Evolutionary conservation across 2,113 vertebrate genomes (phyloP).

Genomic region (Spea bombifrons): DNA sequence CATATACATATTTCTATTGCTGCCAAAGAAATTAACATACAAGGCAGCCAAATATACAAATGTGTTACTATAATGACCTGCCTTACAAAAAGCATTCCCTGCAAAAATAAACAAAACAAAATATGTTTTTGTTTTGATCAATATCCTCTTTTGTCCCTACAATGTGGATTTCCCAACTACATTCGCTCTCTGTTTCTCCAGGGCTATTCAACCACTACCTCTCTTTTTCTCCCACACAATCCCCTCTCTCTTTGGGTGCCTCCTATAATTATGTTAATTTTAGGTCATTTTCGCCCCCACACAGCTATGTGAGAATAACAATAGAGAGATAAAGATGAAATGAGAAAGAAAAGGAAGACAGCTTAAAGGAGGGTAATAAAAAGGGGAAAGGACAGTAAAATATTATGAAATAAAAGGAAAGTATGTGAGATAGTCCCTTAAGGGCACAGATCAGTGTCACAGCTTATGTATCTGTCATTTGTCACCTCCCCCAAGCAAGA

Average conservation of each 20-base stretch:
- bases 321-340: conserved; percentile 16
- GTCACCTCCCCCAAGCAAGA: conserved; percentile 44
- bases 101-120: too few species aligned
- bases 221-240: conserved; percentile 36
- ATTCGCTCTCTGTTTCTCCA: not conserved
- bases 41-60: too few species aligned
- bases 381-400: conserved; percentile 22
- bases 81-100: too few species aligned
- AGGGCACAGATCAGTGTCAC: conserved; percentile 43
- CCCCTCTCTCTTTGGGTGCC: conserved; percentile 20
- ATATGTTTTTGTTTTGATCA: too few species aligned
- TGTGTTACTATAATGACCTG: too few species aligned
- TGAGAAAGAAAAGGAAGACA: conserved; percentile 2
- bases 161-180: too few species aligned
- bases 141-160: too few species aligned
- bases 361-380: not conserved
- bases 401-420: conserved; percentile 15
- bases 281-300: conserved; percentile 48
- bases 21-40: too few species aligned
- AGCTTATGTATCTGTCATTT: conserved; percentile 42
- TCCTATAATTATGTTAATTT: conserved; percentile 48
- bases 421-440: conserved; percentile 26
- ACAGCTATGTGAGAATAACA: conserved; percentile 42
- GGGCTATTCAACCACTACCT: conserved; percentile 4
- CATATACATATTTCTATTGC: too few species aligned